phyloP scores from a whole-genome alignment of 2,113 vertebrate genomes.

The Melanostigma gelatinosum region DNA sequence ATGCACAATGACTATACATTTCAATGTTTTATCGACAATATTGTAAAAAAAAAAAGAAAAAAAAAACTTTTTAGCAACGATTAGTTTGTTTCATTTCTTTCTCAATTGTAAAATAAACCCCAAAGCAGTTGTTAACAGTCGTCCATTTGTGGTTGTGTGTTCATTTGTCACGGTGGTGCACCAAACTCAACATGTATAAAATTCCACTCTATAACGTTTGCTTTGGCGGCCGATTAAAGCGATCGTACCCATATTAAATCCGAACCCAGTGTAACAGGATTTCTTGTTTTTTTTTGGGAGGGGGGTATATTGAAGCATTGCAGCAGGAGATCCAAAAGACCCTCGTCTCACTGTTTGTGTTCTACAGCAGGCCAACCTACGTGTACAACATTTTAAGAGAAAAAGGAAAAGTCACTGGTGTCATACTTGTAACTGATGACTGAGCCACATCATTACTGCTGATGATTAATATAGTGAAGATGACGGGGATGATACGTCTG shows the following conservation, averaged over 20 bases:
- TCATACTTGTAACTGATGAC: constrained; percentile 74
- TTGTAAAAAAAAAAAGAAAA: constrained; percentile 89
- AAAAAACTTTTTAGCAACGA: constrained; percentile 85
- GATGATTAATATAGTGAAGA: constrained; percentile 71
- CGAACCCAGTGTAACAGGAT: constrained; percentile 44
- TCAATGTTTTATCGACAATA: constrained; percentile 98
- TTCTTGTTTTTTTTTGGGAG: background rate
- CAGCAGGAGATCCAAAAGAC: constrained; percentile 21
- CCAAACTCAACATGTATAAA: constrained; percentile 39
- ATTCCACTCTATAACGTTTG: constrained; percentile 35
- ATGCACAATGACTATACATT: constrained; percentile 99
- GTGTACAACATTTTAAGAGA: constrained; percentile 26
- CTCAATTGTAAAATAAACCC: constrained; percentile 99
- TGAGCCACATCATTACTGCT: constrained; percentile 67
- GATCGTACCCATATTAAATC: constrained; percentile 36
- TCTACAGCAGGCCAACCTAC: constrained; percentile 45
- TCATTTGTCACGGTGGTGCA: constrained; percentile 65
- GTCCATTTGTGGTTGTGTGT: constrained; percentile 82
- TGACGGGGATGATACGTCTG: constrained; percentile 69
- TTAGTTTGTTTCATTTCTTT: constrained; percentile 91
- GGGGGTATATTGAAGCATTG: background rate
- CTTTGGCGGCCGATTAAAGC: constrained; percentile 55
- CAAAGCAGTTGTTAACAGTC: constrained; percentile 97
- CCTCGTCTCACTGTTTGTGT: background rate
- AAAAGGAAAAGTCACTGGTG: constrained; percentile 54